Percentiles rank a stretch among this genome's conserved stretches.
Conservation (phyloP, 1,140 invertebrate genomes). For the Battus philenor region DNA sequence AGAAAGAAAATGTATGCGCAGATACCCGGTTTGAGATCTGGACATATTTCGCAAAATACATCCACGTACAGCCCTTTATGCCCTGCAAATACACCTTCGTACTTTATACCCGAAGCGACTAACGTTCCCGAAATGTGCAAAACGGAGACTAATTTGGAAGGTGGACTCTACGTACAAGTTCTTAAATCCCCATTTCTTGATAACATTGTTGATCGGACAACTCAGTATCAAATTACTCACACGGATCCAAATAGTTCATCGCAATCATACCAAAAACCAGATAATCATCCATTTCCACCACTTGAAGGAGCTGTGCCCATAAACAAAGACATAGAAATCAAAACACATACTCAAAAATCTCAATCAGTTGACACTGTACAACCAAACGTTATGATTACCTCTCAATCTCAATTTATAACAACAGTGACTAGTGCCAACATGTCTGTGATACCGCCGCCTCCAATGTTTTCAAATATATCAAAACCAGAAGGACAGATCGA, state of each 20-base stretch:
- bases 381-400: conserved; percentile 4
- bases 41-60: conserved; percentile 27
- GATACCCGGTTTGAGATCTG: conserved; percentile 72
- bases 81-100: conserved; percentile 12
- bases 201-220: no score
- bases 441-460: conserved; percentile 58
- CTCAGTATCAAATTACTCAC: no score
- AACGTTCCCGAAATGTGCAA: conserved; percentile 6
- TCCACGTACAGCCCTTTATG: conserved; percentile 12
- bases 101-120: conserved; percentile 18
- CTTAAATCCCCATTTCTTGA: no score
- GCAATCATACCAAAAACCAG: no score
- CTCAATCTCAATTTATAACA: conserved; percentile 6
- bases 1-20: conserved; percentile 78
- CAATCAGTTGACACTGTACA: conserved; percentile 2
- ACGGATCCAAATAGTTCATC: no score
- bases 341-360: not conserved
- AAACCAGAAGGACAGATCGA: conserved; percentile 29
- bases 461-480: conserved; percentile 53
- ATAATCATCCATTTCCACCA: no score
- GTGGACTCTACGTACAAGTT: no score
- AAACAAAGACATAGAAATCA: no score
- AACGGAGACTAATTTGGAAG: no score
- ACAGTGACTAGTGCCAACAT: conserved; percentile 14
- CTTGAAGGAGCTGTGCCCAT: no score